phyloP scores from a whole-genome alignment of 2,888 invertebrate species.

The Chymomyza procnemis region DNA sequence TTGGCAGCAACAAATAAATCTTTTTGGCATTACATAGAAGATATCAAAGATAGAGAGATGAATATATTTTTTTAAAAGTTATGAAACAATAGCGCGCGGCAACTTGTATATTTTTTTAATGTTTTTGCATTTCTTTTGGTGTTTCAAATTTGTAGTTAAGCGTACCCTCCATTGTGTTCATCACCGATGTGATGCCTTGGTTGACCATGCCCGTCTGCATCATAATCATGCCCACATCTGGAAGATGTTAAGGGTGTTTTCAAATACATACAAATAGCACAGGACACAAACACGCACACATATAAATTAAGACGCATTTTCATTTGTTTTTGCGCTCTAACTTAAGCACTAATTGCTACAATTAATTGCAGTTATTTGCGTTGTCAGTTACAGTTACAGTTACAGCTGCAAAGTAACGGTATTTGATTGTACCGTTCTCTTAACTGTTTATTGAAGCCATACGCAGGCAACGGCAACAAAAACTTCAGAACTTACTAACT shows the following conservation, averaged over 20 bases:
- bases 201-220: constrained; percentile 98
- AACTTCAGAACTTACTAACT: constrained; percentile 63
- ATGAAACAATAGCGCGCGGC: constrained; percentile 28
- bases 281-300: constrained; percentile 31
- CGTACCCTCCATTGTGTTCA: constrained; percentile 87
- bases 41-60: constrained; percentile 32
- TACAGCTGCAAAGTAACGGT: constrained; percentile 2
- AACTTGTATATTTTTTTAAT: constrained; percentile 23
- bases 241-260: constrained; percentile 74
- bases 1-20: constrained; percentile 73
- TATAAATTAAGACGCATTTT: constrained; percentile 6
- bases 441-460: constrained; percentile 44
- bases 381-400: constrained; percentile 12
- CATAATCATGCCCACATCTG: constrained; percentile 98
- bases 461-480: constrained; percentile 57
- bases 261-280: constrained; percentile 26
- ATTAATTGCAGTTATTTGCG: constrained; percentile 10
- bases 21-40: constrained; percentile 48
- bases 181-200: constrained; percentile 88
- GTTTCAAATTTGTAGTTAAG: constrained; percentile 47
- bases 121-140: constrained; percentile 12
- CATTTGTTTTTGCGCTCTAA: constrained; percentile 14
- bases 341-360: constrained; percentile 46
- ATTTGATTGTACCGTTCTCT: neutral
- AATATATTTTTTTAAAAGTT: constrained; percentile 13